Evolutionary conservation across 2,797 vertebrate genomes (phyloP).

Genomic region (Galaxias olidus): DNA sequence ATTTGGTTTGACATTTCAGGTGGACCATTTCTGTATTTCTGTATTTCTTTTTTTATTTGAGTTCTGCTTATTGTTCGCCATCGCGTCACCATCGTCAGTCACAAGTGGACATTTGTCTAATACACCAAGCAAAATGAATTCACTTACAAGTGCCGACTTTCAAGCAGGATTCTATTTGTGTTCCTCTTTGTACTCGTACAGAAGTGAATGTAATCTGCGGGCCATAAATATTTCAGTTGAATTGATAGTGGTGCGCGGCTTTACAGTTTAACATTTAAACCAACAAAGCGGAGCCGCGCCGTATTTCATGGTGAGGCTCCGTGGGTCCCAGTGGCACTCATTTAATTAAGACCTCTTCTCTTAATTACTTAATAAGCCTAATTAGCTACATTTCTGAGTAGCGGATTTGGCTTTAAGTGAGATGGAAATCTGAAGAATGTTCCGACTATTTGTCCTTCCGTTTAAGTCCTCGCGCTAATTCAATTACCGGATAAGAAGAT

Average conservation of each 20-base stretch:
- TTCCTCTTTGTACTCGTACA: not conserved
- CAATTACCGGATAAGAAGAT: conserved; percentile 67
- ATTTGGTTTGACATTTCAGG: conserved; percentile 72
- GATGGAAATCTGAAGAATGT: conserved; percentile 66
- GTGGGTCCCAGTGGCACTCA: conserved; percentile 71
- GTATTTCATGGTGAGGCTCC: conserved; percentile 66
- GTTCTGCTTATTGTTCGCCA: conserved; percentile 53
- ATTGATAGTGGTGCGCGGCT: conserved; percentile 44
- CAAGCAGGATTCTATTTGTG: too few species aligned
- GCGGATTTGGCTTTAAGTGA: conserved; percentile 65
- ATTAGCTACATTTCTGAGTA: conserved; percentile 72
- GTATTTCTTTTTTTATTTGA: too few species aligned
- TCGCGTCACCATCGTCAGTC: conserved; percentile 53
- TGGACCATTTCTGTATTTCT: too few species aligned
- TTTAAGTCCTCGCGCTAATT: conserved; percentile 71
- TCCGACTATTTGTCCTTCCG: conserved; percentile 70
- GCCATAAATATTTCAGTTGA: conserved; percentile 34
- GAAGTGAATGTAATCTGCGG: conserved; percentile 19
- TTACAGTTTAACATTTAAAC: conserved; percentile 41
- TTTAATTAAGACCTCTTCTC: conserved; percentile 78
- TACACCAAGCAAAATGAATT: conserved; percentile 38
- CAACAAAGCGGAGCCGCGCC: conserved; percentile 45
- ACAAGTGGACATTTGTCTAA: conserved; percentile 55
- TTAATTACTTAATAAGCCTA: conserved; percentile 81
- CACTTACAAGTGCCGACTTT: conserved; percentile 1